Evolutionary conservation across 2,113 vertebrate genomes (phyloP).

Genomic region (Osmerus eperlanus): DNA sequence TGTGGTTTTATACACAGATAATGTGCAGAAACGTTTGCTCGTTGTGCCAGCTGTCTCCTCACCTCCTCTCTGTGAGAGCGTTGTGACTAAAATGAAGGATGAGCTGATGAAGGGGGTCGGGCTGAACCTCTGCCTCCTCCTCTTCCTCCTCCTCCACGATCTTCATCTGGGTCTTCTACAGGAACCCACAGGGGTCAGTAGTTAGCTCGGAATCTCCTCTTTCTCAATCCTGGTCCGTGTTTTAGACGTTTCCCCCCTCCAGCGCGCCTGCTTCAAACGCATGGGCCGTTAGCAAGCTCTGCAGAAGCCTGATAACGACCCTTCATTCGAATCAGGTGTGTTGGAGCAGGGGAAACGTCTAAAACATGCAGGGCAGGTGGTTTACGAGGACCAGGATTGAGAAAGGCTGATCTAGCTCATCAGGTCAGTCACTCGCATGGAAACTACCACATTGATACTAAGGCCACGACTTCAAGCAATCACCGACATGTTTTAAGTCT

Average conservation of each 20-base stretch:
- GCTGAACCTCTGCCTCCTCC: constrained; percentile 82
- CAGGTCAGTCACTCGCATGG: neutral
- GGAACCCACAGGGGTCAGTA: constrained; percentile 49
- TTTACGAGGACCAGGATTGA: too few species aligned
- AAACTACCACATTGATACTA: neutral
- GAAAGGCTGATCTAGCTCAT: neutral
- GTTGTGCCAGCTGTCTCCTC: constrained; percentile 15
- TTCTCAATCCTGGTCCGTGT: too few species aligned
- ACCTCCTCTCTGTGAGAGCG: constrained; percentile 95
- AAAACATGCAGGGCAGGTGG: too few species aligned
- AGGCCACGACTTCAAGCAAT: neutral
- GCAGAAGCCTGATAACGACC: too few species aligned
- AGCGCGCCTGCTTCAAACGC: neutral
- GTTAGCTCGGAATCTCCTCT: constrained; percentile 22
- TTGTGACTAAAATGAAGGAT: constrained; percentile 96
- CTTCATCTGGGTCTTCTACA: constrained; percentile 85
- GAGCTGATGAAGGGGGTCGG: constrained; percentile 95
- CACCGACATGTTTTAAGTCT: neutral
- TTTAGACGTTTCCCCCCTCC: neutral
- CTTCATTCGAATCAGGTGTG: too few species aligned
- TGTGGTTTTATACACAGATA: neutral
- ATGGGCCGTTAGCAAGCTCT: too few species aligned
- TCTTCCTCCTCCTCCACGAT: constrained; percentile 88
- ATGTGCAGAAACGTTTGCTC: neutral
- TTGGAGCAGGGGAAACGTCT: too few species aligned